Conservation (phyloP, 2,113 vertebrate genomes). For the Tringa solitaria region DNA sequence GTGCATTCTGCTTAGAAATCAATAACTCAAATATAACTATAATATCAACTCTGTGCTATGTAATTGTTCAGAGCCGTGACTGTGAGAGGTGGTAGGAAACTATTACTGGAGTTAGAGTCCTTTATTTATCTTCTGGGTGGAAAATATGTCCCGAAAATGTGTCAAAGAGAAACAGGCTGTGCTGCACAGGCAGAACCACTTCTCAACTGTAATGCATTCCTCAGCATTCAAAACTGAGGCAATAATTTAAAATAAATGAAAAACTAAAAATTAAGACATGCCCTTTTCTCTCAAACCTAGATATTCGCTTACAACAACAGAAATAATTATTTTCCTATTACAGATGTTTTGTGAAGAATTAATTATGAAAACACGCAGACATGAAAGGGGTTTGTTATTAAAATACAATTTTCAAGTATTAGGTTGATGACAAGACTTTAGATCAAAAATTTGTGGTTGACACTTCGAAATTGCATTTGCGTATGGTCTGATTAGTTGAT, state of each 20-base stretch:
- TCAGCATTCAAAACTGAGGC: neutral
- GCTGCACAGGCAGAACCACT: neutral
- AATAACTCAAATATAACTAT: neutral
- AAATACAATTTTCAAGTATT: neutral
- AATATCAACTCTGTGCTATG: neutral
- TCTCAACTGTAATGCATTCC: neutral
- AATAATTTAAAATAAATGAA: neutral
- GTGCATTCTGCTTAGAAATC: neutral
- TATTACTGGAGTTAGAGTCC: neutral
- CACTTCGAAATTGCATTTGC: neutral
- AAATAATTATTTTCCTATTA: neutral
- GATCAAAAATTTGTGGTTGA: neutral
- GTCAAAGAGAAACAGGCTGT: neutral
- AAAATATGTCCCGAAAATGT: neutral
- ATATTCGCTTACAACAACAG: neutral
- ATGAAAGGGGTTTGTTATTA: neutral
- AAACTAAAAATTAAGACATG: neutral
- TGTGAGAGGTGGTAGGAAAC: neutral
- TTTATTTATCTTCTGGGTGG: slow-evolving; percentile 39
- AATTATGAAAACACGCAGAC: neutral
- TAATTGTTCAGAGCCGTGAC: neutral
- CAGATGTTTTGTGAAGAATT: neutral
- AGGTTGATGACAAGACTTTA: neutral
- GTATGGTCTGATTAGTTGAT: neutral
- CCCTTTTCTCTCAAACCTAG: neutral